Base-by-base conservation (phyloP, 2,113 vertebrate genomes). In the Perca schrenkii region DNA sequence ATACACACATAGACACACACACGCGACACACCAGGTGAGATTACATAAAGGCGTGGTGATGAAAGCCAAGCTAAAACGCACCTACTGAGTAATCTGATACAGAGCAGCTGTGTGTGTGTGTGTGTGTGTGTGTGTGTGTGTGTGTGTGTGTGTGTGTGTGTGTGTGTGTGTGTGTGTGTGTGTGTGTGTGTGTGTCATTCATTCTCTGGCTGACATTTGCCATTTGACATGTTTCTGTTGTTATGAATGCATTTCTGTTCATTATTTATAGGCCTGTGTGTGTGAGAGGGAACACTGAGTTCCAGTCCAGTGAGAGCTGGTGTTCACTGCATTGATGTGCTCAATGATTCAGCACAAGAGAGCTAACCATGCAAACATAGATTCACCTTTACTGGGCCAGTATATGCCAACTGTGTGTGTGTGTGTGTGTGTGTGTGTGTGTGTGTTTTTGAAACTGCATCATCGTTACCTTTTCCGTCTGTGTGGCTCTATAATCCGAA, bases 391-490 rank as follows among this genome's bases (percentile, higher is more conserved):
- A 65, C 53, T 54, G 17, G 60, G 53, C 77, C 81, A 50, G 36
- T 71, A 31, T 49, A 25, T 22, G 66, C 10, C 14, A 66, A 31
- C 31, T 49, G 36, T 16, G 36, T 8, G 22, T n/a, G 22, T 36
- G 43, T 16, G 22, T 73, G 71, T 64, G 74, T 75, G 28, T 80
- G 80, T 67, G 3, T 62, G 19, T 54, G 57, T 52, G 72, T 68
- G 70, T 64, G 74, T 75, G 28, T 80, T 78, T 67, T 3, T 62
- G 54, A 66, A 70, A 64, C 60, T 81, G 81, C 60, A 15, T 74
- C 70, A 19, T 85, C 40, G 31, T 93, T 94, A 94, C 93, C 93
- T 94, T 90, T 89, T 90, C 84, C 71, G 93, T 94, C 93, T 93
- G 92, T 93, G 90, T 82, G 72, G 86, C 91, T 93, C 74, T 91